Evolutionary conservation across 2,888 invertebrate genomes (phyloP), one percentile per base, ranked within the genome.

Genomic region (Leptinotarsa haldemani): DNA sequence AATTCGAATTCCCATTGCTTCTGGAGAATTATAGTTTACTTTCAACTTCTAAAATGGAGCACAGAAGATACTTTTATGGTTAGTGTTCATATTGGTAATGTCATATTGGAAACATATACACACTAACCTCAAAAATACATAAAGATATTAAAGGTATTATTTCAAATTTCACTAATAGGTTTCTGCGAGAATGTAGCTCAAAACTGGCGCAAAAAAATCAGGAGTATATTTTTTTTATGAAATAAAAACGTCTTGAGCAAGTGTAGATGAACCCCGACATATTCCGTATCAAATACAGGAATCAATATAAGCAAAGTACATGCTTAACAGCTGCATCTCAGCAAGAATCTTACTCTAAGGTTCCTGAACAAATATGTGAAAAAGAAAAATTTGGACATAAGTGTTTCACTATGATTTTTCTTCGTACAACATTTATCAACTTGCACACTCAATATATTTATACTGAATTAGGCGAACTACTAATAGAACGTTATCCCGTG

Each of bases 201-300:
- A 2, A 15, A 16, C 50, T n/a, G n/a, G n/a, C n/a, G n/a, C n/a
- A n/a, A n/a, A n/a, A n/a, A n/a, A n/a, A n/a, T n/a, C n/a, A n/a
- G n/a, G n/a, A n/a, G n/a, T n/a, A n/a, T n/a, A n/a, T n/a, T n/a
- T n/a, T 50, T 48, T 50, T 50, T 48, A 48, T 4, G 1, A 50
- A 50, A 50, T 50, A 5, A 5, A 50, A 50, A 50, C 16, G 16
- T 50, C 48, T 50, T 7, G n/a, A 16, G n/a, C 50, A 50, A n/a
- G 50, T 50, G 50, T 50, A 50, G 50, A 50, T 50, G 13, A n/a
- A 50, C 50, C 50, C 50, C n/a, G 50, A 50, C 50, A 50, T 50
- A 12, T 40, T 40, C 9, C 40, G 0, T 40, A 40, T 40, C 40
- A 0, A 9, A 40, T 40, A 40, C 40, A 40, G 9, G 9, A 40